Evolutionary conservation across 2,113 vertebrate species (phyloP).

Genomic region (Pangasianodon gigas): DNA sequence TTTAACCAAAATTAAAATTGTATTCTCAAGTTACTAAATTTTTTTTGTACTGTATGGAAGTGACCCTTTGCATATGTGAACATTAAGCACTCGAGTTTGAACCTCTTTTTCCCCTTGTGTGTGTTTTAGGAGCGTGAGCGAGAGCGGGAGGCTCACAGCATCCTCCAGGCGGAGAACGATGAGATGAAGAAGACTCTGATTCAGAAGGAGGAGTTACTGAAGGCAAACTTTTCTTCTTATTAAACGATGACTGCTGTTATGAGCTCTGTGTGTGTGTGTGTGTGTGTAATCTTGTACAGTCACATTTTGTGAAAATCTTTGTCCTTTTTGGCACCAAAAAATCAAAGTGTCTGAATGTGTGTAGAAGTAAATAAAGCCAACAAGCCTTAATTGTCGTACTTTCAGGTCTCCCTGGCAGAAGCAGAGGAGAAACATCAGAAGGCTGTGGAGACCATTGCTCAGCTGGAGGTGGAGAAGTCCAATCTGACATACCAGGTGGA

Average conservation of each 20-base stretch:
- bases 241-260: neutral
- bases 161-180: neutral
- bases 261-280: neutral
- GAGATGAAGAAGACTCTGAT: neutral
- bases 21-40: too few relatives aligned
- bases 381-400: neutral
- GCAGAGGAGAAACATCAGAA: neutral
- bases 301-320: too few relatives aligned
- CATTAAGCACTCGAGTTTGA: too few relatives aligned
- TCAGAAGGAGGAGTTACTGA: neutral
- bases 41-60: too few relatives aligned
- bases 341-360: neutral
- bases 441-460: neutral
- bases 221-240: neutral
- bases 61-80: too few relatives aligned
- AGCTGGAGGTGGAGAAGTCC: neutral
- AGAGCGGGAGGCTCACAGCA: neutral
- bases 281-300: too few relatives aligned
- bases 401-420: neutral
- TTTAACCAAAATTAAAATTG: too few relatives aligned
- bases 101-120: neutral
- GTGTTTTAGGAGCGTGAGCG: neutral
- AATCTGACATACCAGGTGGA: neutral
- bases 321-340: too few relatives aligned
- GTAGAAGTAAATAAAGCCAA: neutral